phyloP scores from a whole-genome alignment of 2,888 invertebrate genomes.

The Cetonia aurata region DNA sequence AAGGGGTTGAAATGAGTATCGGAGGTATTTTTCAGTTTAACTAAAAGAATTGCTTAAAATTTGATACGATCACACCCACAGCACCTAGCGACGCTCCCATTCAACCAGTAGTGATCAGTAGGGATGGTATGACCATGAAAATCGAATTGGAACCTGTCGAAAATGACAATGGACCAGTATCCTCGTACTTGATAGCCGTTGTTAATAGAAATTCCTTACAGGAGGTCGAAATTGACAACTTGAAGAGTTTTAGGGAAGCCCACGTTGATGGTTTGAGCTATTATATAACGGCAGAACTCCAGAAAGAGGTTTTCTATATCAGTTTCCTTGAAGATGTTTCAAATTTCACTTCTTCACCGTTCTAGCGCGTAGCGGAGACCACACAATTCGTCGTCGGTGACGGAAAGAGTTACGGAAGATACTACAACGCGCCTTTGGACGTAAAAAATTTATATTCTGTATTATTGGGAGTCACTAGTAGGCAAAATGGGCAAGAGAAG shows the following conservation, averaged over 20 bases:
- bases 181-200: conserved; percentile 80
- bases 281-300: conserved; percentile 86
- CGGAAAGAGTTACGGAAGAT: conserved; percentile 78
- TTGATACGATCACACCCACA: conserved; percentile 40
- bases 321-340: conserved; percentile 17
- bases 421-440: conserved; percentile 81
- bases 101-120: conserved; percentile 74
- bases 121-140: conserved; percentile 73
- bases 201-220: conserved; percentile 76
- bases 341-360: conserved; percentile 9
- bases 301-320: conserved; percentile 69
- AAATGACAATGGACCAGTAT: conserved; percentile 85
- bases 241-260: conserved; percentile 78
- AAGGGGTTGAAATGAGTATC: conserved; percentile 77
- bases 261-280: conserved; percentile 77
- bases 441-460: conserved; percentile 75
- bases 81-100: conserved; percentile 78
- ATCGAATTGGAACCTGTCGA: conserved; percentile 77
- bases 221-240: conserved; percentile 73
- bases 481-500: conserved; percentile 75
- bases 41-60: not conserved
- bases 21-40: conserved; percentile 65
- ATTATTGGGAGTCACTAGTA: conserved; percentile 79
- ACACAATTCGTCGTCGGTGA: conserved; percentile 84
- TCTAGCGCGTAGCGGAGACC: conserved; percentile 54